phyloP scores from a whole-genome alignment of 2,113 vertebrate species.

The Picathartes gymnocephalus region DNA sequence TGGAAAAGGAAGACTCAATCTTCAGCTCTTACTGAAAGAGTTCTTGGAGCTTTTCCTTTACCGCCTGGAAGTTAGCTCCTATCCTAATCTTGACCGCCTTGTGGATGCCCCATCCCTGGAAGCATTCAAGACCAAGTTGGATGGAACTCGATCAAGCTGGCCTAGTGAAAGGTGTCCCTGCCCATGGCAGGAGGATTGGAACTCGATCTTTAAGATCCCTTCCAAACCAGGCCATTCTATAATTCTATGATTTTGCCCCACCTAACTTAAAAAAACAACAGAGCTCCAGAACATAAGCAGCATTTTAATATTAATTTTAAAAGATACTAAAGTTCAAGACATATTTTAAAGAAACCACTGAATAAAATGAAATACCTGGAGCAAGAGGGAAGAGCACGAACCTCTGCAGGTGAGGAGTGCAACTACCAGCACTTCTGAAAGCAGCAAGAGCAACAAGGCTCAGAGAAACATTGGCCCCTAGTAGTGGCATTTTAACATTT shows the following conservation, averaged over 20 bases:
- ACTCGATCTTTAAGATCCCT: background rate
- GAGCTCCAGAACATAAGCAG: background rate
- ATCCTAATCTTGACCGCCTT: background rate
- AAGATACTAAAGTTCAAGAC: rapidly evolving
- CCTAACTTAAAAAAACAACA: background rate
- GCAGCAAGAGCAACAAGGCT: background rate
- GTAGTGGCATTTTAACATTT: background rate
- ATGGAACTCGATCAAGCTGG: background rate
- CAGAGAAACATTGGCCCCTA: background rate
- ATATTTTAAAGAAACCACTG: background rate
- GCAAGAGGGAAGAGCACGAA: background rate
- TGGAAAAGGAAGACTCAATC: background rate
- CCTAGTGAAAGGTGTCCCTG: background rate
- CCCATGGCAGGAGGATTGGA: rapidly evolving
- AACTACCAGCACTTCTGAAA: background rate
- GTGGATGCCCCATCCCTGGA: too few relatives aligned
- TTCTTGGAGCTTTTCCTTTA: background rate
- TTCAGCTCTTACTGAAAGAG: background rate
- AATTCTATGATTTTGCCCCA: background rate
- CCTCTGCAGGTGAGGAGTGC: rapidly evolving
- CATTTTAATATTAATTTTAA: background rate
- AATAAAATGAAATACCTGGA: background rate
- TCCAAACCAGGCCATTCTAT: background rate
- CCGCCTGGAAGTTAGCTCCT: background rate
- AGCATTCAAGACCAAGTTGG: background rate